These are phyloP conservation scores for Talpa occidentalis DNA, from an alignment of 2,113 vertebrate species.

Conservation along the genomic window DNA sequence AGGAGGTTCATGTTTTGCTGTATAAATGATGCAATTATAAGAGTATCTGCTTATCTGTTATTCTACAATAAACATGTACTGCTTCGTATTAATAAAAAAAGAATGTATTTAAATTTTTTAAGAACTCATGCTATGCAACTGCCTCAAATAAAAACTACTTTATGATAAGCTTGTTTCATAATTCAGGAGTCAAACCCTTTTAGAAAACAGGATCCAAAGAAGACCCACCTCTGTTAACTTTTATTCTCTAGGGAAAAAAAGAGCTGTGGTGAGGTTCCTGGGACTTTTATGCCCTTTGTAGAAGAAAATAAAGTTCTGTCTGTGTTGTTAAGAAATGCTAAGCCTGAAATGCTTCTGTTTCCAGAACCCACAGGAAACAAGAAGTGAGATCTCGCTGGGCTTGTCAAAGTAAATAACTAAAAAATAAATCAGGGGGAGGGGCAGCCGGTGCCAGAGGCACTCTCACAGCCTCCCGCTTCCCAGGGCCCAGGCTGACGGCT, in stretches of 20 bases:
- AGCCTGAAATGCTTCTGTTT: neutral
- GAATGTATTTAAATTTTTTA: constrained; percentile 47
- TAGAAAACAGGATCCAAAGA: neutral
- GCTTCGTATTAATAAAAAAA: constrained; percentile 34
- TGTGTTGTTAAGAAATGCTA: constrained; percentile 9
- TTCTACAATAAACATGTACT: neutral
- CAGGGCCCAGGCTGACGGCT: neutral
- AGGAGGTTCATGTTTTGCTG: neutral
- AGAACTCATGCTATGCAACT: constrained; percentile 24
- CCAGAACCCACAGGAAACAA: neutral
- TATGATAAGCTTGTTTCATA: neutral
- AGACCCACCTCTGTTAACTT: neutral
- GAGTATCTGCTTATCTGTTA: constrained; percentile 12
- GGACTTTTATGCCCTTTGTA: neutral
- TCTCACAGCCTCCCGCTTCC: neutral
- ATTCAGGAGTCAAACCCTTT: constrained; percentile 41
- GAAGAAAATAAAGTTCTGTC: constrained; percentile 38
- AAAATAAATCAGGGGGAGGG: neutral
- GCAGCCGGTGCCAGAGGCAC: neutral
- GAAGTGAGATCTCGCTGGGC: neutral
- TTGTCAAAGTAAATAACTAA: constrained; percentile 36
- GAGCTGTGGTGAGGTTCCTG: neutral
- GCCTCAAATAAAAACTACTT: constrained; percentile 1
- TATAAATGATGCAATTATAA: constrained; percentile 36
- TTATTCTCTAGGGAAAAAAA: neutral